Base-by-base conservation (phyloP, 2,797 vertebrate genomes). In the Thamnophis elegans region DNA sequence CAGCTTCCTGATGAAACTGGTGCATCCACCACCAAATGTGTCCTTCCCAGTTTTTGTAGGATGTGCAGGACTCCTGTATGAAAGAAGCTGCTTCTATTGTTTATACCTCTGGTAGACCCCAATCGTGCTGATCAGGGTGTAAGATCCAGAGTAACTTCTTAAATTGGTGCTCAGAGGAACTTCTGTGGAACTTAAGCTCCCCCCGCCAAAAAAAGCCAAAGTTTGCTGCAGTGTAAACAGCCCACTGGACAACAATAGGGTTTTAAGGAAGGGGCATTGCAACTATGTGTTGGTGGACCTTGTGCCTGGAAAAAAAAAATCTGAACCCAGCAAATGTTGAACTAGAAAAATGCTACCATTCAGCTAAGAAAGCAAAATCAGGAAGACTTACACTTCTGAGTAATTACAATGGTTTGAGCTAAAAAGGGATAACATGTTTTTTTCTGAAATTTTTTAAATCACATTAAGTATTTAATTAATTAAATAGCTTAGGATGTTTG, bases 51-150 rank as follows among this genome's bases (percentile, higher is more conserved):
- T 20, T 73, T 36, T 36, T 36, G 16, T 73, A 89, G 36, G 47
- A 62, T 9, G 25, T 51, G 7, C 47, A 89, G 59, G 42, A 26
- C 36, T 47, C 14, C 36, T 60, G 5, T 59, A 8, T 25, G 36
- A 26, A 16, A 36, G 58, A 26, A 47, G 36, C 36, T 25, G n/a
- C 9, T 47, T 59, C 22, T 32, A 54, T 14, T 36, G 87, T 85
- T 90, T 59, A 42, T 26, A 28, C 11, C 11, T n/a, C 47, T 16
- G 32, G n/a, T 25, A 92, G 60, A 88, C 51, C 28, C n/a, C 55
- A 68, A 88, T 91, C 85, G 65, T 90, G 88, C 32, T 90, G 82
- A 28, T 89, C 82, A 92, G 92, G 36, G 86, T 91, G 18, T 7
- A 12, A 73, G 8, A 58, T 85, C 78, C 62, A n/a, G 28, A 65